These are phyloP conservation scores for Tetranychus truncatus DNA, from an alignment of 2,888 invertebrate species.

Conservation along the genomic window DNA sequence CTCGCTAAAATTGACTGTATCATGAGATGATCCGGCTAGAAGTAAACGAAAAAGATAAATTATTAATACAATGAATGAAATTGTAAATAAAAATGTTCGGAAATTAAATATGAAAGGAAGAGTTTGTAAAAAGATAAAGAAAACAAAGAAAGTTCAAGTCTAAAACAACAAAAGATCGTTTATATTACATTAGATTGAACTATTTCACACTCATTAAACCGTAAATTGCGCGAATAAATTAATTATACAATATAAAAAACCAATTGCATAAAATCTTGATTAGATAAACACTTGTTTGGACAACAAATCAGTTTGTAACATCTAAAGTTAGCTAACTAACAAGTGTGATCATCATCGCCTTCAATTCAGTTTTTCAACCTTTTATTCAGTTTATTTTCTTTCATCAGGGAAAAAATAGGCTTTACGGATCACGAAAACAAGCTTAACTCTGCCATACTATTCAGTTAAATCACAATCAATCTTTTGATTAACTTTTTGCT, in stretches of 20 bases:
- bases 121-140: not conserved
- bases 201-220: too few species aligned
- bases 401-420: not conserved
- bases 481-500: not conserved
- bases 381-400: not conserved
- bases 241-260: too few species aligned
- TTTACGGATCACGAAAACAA: not conserved
- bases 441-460: not conserved
- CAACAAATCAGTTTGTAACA: too few species aligned
- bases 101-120: not conserved
- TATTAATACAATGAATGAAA: not conserved
- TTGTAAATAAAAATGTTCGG: not conserved
- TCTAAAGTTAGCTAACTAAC: not conserved
- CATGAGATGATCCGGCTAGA: constrained; percentile 9
- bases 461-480: not conserved
- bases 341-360: not conserved
- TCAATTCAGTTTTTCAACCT: not conserved
- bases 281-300: not conserved
- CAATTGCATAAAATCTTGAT: not conserved
- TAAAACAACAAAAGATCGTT: not conserved
- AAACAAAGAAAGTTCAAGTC: not conserved
- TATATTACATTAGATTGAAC: too few species aligned
- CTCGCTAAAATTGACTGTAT: constrained; percentile 53
- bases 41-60: not conserved
- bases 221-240: too few species aligned